Evolutionary conservation across 1,140 invertebrate species (phyloP), one percentile per base, ranked within the genome.

Genomic region (Drosophila tani): DNA sequence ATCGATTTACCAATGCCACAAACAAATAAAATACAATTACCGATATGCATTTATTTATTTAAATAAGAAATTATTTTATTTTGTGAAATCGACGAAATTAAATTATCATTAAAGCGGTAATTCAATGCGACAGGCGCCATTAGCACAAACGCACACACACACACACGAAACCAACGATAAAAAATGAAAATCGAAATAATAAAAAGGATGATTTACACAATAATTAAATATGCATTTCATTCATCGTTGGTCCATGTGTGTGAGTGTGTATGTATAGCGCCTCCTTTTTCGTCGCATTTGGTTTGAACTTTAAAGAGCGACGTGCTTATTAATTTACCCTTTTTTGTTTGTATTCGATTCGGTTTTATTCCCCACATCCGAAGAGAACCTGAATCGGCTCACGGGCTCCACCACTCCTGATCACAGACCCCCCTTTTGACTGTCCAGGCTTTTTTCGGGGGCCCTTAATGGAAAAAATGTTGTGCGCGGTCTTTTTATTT

Each of bases 221-320:
- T 84, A 88, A 81, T 88, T 79, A 84, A 88, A 88, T 88, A 87
- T 84, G 64, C 85, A 90, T 90, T 88, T 90, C 74, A 79, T 86
- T 65, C 57, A 49, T 35, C 64, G 29, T n/a, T 40, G 3, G 5
- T 35, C 21, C 46, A 5, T 19, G 32, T 9, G 21, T 19, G 17
- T 17, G 5, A 3, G 27, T 41, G 11, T 29, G 29, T 14, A 21
- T 19, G 17, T 17, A 45, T 24, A 21, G 32, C 11, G 35, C 38
- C 51, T 65, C 35, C 38, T 68, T 60, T 32, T 75, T 43, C 32
- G 38, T 66, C 47, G 62, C 79, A 43, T 70, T 56, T 50, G 53
- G 45, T 71, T 68, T 62, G 66, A 82, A 87, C 80, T 77, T 80
- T 75, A 77, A 83, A 87, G 68, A 78, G 84, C 56, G 62, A 84